Evolutionary conservation across 2,888 invertebrate genomes (phyloP).

Genomic region (Synergus umbraculus): DNA sequence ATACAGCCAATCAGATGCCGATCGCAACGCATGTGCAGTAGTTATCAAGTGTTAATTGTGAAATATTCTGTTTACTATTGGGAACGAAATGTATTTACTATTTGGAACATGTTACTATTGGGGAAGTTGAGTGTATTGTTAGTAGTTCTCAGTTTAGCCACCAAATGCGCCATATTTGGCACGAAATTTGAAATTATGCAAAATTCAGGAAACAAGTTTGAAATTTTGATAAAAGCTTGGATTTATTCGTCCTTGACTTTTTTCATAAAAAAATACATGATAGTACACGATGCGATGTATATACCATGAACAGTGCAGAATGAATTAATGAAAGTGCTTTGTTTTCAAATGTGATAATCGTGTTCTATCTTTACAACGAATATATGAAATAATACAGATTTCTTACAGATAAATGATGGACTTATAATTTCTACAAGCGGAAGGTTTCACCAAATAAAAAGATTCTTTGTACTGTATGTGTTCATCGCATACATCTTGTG

Average conservation of each 20-base stretch:
- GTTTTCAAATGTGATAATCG: slow-evolving; percentile 36
- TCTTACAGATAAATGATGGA: slow-evolving; percentile 32
- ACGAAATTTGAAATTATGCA: too few species aligned
- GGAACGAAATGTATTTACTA: too few species aligned
- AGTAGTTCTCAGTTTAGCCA: too few species aligned
- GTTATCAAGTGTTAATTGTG: too few species aligned
- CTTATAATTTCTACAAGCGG: slow-evolving; percentile 40
- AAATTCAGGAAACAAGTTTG: neutral
- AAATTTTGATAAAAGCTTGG: slow-evolving; percentile 66
- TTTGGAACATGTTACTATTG: too few species aligned
- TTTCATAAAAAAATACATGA: slow-evolving; percentile 76
- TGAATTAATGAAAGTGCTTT: slow-evolving; percentile 48
- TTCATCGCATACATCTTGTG: slow-evolving; percentile 27
- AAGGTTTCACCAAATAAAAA: slow-evolving; percentile 15
- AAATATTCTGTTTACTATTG: too few species aligned
- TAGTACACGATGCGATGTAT: slow-evolving; percentile 67
- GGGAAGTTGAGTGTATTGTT: too few species aligned
- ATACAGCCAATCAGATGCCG: too few species aligned
- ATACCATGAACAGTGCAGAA: slow-evolving; percentile 57
- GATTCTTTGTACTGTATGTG: slow-evolving; percentile 24
- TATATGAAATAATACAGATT: slow-evolving; percentile 3
- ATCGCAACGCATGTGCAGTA: too few species aligned
- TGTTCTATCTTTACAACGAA: slow-evolving; percentile 30
- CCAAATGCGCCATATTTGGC: too few species aligned
- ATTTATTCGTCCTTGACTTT: slow-evolving; percentile 68